Conservation (phyloP, 2,113 vertebrate species). For the Gopherus flavomarginatus region DNA sequence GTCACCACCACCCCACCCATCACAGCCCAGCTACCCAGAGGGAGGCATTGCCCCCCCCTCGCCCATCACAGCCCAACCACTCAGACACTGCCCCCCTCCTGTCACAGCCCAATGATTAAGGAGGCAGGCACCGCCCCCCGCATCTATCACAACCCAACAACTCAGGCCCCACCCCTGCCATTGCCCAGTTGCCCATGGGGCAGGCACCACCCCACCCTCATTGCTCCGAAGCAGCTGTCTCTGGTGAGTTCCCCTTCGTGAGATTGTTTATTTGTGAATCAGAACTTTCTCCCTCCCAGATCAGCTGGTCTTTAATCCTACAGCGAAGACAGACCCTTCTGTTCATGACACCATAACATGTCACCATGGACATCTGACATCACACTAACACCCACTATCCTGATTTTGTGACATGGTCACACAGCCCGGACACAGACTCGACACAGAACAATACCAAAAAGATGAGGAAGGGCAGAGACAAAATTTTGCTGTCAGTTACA, state of each 20-base stretch:
- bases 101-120: no score
- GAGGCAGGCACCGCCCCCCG: no score
- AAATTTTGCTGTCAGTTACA: neutral
- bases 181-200: neutral
- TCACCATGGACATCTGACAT: accelerated
- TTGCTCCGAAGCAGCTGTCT: neutral
- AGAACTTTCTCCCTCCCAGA: neutral
- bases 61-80: no score
- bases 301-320: neutral
- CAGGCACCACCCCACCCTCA: neutral
- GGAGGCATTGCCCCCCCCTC: no score
- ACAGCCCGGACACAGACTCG: accelerated
- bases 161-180: neutral
- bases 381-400: neutral
- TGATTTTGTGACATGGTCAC: neutral
- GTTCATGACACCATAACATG: slow-evolving; percentile 8
- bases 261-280: neutral
- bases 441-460: neutral
- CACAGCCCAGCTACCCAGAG: no score
- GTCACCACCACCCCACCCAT: no score
- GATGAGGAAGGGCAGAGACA: neutral
- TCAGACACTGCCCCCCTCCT: no score
- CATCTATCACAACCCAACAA: neutral
- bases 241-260: neutral
- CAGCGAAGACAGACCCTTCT: neutral